These are phyloP conservation scores for Graptemys geographica DNA, from an alignment of 2,797 vertebrate species.

Conservation along the genomic window DNA sequence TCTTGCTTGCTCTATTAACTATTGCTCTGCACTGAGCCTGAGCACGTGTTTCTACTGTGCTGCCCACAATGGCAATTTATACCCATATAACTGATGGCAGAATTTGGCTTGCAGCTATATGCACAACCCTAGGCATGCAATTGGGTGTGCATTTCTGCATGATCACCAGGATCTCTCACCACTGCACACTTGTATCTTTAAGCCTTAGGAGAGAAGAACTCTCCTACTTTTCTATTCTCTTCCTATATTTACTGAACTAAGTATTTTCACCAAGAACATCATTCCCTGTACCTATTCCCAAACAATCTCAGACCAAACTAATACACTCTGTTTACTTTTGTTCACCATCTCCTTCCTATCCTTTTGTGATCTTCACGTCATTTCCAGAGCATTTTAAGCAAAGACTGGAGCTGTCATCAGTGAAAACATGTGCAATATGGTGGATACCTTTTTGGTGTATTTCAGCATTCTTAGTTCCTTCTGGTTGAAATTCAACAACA, in stretches of 20 bases:
- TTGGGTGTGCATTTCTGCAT: rapidly evolving
- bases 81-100: background rate
- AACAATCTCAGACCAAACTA: background rate
- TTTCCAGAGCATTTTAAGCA: background rate
- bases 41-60: background rate
- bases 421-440: background rate
- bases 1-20: background rate
- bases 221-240: background rate
- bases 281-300: background rate
- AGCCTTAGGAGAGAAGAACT: background rate
- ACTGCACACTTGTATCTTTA: background rate
- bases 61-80: background rate
- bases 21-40: background rate
- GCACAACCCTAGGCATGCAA: background rate
- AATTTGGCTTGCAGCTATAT: background rate
- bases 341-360: background rate
- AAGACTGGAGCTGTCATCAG: background rate
- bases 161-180: background rate
- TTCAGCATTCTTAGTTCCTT: background rate
- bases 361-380: background rate
- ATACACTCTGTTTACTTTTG: background rate
- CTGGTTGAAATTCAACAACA: background rate
- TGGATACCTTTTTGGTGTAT: background rate
- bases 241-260: background rate
- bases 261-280: background rate